A percentile compares a stretch with the other conserved stretches of the same genome.
Conservation (phyloP, 2,113 vertebrate species). For the Myiozetetes cayanensis region DNA sequence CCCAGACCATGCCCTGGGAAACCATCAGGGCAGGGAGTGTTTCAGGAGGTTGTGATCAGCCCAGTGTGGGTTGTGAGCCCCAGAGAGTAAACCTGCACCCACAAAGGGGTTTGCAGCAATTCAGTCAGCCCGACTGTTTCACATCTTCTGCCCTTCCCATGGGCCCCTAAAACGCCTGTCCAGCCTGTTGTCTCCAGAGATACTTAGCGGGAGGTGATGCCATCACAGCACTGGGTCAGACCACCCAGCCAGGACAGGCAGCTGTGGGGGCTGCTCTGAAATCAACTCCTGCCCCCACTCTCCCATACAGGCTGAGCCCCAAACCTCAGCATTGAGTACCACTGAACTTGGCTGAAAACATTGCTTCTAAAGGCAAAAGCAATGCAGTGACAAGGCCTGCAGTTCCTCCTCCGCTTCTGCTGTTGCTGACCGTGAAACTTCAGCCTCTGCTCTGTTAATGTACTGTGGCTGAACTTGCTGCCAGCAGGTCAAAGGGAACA, state of each 20-base stretch:
- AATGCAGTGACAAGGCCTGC: neutral
- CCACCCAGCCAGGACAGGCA: neutral
- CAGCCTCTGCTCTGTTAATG: conserved; percentile 57
- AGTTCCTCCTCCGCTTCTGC: conserved; percentile 12
- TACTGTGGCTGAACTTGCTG: conserved; percentile 64
- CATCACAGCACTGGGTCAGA: neutral
- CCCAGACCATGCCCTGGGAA: neutral
- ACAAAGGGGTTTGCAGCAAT: rapidly evolving
- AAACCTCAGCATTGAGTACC: neutral
- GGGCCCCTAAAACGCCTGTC: neutral
- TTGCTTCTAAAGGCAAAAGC: neutral
- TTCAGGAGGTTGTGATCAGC: neutral
- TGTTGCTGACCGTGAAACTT: conserved; percentile 46
- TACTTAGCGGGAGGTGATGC: neutral
- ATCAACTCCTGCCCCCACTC: neutral
- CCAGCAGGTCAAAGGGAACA: conserved; percentile 73
- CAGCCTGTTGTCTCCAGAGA: neutral
- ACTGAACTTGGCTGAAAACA: neutral
- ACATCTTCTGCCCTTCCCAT: neutral
- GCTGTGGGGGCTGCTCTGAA: neutral
- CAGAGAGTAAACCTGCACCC: neutral
- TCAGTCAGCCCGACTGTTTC: neutral
- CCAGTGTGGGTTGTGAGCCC: rapidly evolving
- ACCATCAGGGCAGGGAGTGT: neutral
- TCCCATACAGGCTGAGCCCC: neutral